These are phyloP conservation scores for Spea multiplicata DNA, from an alignment of 2,113 vertebrate species.

Conservation along the genomic window DNA sequence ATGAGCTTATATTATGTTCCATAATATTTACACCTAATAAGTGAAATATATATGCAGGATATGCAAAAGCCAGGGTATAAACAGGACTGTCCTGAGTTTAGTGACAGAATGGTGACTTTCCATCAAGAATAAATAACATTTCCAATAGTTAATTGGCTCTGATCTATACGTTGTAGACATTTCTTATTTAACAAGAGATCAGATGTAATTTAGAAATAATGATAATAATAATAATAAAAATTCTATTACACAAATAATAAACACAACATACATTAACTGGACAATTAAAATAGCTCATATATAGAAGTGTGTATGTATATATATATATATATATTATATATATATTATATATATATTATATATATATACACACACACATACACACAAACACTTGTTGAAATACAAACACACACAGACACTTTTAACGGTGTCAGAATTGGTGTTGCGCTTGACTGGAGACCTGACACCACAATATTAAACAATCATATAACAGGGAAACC, in stretches of 20 bases:
- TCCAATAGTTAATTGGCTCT: too few species aligned
- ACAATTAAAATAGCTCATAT: conserved; percentile 36
- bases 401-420: neutral
- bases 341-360: too few species aligned
- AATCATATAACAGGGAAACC: neutral
- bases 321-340: conserved; percentile 15
- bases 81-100: neutral
- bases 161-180: too few species aligned
- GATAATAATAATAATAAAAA: too few species aligned
- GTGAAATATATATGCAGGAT: neutral
- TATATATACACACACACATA: too few species aligned
- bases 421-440: neutral
- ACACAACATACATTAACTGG: conserved; percentile 8
- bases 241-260: neutral
- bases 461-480: conserved; percentile 1
- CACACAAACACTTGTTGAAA: neutral
- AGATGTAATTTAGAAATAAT: too few species aligned
- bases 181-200: too few species aligned
- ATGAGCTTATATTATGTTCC: conserved; percentile 25
- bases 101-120: neutral
- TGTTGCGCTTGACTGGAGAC: neutral
- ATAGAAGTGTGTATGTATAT: conserved; percentile 18
- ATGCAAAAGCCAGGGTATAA: neutral
- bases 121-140: neutral
- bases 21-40: conserved; percentile 16